phyloP scores from a whole-genome alignment of 1,140 invertebrate genomes.

The Bombyx mandarina region DNA sequence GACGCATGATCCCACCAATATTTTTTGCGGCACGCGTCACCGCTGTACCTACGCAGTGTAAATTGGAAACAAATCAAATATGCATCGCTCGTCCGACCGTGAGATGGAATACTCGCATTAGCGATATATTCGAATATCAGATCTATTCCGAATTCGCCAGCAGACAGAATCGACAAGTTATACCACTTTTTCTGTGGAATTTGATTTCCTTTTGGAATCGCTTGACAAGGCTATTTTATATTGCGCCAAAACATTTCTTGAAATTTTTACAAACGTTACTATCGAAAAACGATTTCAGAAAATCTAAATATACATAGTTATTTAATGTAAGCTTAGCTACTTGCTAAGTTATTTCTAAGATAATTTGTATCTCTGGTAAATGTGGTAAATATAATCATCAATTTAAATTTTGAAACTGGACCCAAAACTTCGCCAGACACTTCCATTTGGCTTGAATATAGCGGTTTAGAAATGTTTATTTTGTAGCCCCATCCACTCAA shows the following conservation, averaged over 20 bases:
- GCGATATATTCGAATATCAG: slow-evolving; percentile 31
- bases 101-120: slow-evolving; percentile 62
- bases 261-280: too few relatives aligned
- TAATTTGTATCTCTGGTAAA: too few relatives aligned
- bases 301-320: too few relatives aligned
- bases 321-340: too few relatives aligned
- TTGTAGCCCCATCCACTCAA: slow-evolving; percentile 7
- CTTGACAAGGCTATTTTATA: slow-evolving; percentile 8
- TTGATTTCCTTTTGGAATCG: slow-evolving; percentile 15
- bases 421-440: too few relatives aligned
- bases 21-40: slow-evolving; percentile 35
- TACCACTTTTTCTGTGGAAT: slow-evolving; percentile 24
- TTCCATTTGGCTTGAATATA: too few relatives aligned
- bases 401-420: too few relatives aligned
- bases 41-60: slow-evolving; percentile 29
- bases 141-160: slow-evolving; percentile 24
- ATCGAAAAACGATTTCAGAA: too few relatives aligned
- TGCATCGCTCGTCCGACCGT: slow-evolving; percentile 55
- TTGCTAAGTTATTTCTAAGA: too few relatives aligned
- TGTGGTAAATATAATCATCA: too few relatives aligned
- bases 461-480: too few relatives aligned
- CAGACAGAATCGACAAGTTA: slow-evolving; percentile 25
- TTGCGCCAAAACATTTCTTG: neutral
- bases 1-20: slow-evolving; percentile 24
- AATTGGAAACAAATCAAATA: slow-evolving; percentile 66